Evolutionary conservation across 2,888 invertebrate genomes (phyloP).

Genomic region (Coremacera marginata): DNA sequence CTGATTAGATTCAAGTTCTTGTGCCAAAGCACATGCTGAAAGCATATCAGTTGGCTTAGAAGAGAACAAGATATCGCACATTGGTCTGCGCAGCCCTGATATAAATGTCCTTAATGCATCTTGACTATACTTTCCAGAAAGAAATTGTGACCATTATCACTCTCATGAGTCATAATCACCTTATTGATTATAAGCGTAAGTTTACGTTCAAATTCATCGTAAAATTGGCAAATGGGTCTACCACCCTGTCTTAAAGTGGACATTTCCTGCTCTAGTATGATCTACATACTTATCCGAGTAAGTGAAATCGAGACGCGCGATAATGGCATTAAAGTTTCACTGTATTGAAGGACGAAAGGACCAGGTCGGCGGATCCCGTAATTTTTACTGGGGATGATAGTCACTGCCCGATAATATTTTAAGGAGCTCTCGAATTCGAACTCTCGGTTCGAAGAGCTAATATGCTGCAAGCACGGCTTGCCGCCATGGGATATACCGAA

Average conservation of each 20-base stretch:
- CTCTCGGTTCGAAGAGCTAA: slow-evolving; percentile 29
- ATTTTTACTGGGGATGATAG: slow-evolving; percentile 35
- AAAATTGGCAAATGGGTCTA: too few species aligned
- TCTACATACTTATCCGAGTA: too few species aligned
- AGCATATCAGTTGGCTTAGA: too few species aligned
- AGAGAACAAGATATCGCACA: slow-evolving; percentile 39
- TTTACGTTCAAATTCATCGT: too few species aligned
- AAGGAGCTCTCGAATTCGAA: slow-evolving; percentile 20
- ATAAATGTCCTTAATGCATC: slow-evolving; percentile 42
- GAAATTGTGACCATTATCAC: too few species aligned
- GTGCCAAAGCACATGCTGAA: too few species aligned
- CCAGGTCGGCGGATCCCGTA: slow-evolving; percentile 22
- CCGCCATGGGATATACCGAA: slow-evolving; percentile 34
- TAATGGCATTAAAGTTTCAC: too few species aligned
- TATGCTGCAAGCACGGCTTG: slow-evolving; percentile 37
- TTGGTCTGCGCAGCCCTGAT: slow-evolving; percentile 36
- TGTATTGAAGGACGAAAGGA: slow-evolving; percentile 35
- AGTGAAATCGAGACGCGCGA: too few species aligned
- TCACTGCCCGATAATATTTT: slow-evolving; percentile 30
- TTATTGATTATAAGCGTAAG: too few species aligned
- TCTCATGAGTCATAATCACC: too few species aligned
- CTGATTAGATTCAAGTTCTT: slow-evolving; percentile 33
- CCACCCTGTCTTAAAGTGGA: too few species aligned
- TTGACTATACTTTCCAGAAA: slow-evolving; percentile 44
- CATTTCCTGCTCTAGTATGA: too few species aligned